These are phyloP conservation scores for Sylvia borin DNA, from an alignment of 2,797 vertebrate genomes.

Conservation along the genomic window DNA sequence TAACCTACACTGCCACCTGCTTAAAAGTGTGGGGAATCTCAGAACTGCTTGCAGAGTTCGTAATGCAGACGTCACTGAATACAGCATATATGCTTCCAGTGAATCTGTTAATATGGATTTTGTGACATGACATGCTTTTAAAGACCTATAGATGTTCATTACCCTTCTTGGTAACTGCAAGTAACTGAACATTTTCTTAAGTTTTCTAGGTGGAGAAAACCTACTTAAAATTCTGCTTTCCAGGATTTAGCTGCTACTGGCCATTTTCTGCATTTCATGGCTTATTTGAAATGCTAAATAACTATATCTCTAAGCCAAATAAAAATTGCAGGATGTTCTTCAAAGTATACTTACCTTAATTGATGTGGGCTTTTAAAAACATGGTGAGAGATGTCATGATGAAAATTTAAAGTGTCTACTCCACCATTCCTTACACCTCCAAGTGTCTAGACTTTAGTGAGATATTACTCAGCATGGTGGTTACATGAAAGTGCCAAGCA, in stretches of 20 bases:
- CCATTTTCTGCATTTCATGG: background rate
- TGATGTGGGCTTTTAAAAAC: background rate
- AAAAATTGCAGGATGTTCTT: background rate
- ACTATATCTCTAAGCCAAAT: background rate
- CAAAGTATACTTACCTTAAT: background rate
- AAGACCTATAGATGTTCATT: background rate
- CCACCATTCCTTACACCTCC: background rate
- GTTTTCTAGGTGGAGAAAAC: background rate
- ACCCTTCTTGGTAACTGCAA: background rate
- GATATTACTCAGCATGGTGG: background rate
- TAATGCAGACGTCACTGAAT: background rate
- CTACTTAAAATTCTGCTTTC: background rate
- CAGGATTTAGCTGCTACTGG: background rate
- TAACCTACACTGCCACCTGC: conserved; percentile 71
- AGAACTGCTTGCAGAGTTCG: background rate
- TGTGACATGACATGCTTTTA: background rate
- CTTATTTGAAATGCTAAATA: conserved; percentile 36
- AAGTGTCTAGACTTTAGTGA: background rate
- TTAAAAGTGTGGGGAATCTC: conserved; percentile 61
- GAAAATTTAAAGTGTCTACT: background rate
- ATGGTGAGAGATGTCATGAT: background rate
- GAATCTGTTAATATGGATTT: background rate
- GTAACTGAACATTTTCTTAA: background rate
- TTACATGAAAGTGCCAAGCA: background rate
- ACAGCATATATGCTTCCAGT: background rate